Conservation (phyloP, 92 coral and sea anemone species). For the Parazoanthus darwini region DNA sequence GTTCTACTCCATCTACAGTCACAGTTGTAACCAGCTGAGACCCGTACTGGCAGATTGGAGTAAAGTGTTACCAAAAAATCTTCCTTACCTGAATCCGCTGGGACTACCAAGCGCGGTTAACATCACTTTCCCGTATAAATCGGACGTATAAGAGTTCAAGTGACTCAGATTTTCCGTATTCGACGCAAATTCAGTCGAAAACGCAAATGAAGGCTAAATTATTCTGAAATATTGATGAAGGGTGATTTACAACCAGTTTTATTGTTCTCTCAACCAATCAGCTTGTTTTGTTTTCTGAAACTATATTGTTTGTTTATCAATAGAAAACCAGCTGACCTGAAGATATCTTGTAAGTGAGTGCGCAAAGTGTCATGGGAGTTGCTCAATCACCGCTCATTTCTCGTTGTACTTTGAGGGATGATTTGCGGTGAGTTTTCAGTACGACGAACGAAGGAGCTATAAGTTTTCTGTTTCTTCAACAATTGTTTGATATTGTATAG, state of each 20-base stretch:
- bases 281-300: not conserved
- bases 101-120: not conserved
- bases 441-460: too few species aligned
- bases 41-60: not conserved
- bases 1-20: constrained; percentile 12
- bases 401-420: not conserved
- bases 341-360: not conserved
- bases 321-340: constrained; percentile 39
- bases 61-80: not conserved
- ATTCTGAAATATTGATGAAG: constrained; percentile 42
- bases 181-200: constrained; percentile 24
- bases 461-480: not conserved
- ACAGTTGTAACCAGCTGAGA: not conserved
- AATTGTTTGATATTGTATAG: not conserved
- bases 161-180: constrained; percentile 39
- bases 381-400: not conserved
- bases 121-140: not conserved
- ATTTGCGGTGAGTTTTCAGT: not conserved
- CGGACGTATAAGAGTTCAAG: not conserved
- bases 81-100: not conserved
- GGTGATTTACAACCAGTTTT: constrained; percentile 38
- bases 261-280: constrained; percentile 32
- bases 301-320: constrained; percentile 37
- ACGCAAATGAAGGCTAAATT: constrained; percentile 40
- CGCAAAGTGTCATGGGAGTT: constrained; percentile 31